These are phyloP conservation scores for Notocelia uddmanniana DNA, from an alignment of 2,888 invertebrate species.

Conservation along the genomic window DNA sequence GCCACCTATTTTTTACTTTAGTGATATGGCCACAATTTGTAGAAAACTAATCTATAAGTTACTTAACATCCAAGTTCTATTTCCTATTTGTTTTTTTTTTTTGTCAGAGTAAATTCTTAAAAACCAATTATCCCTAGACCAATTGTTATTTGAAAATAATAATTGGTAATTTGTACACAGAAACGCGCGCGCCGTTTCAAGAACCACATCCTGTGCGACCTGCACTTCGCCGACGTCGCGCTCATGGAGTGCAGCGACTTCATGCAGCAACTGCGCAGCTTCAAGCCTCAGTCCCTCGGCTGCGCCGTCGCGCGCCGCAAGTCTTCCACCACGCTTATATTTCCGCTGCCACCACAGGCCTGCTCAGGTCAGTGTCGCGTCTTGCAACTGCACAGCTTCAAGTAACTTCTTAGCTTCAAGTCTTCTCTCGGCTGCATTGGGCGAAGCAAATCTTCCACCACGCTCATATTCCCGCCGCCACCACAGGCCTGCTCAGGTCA, in stretches of 20 bases:
- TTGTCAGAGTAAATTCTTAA: too few species aligned
- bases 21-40: too few species aligned
- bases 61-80: too few species aligned
- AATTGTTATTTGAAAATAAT: neutral
- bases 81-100: too few species aligned
- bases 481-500: slow-evolving; percentile 97
- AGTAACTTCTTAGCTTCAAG: slow-evolving; percentile 91
- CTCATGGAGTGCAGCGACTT: slow-evolving; percentile 99
- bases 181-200: slow-evolving; percentile 89
- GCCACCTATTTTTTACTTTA: too few species aligned
- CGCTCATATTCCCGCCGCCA: slow-evolving; percentile 96
- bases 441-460: slow-evolving; percentile 96
- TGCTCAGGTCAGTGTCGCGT: slow-evolving; percentile 91
- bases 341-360: slow-evolving; percentile 96
- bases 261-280: slow-evolving; percentile 98
- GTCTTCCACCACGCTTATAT: slow-evolving; percentile 97
- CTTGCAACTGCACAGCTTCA: slow-evolving; percentile 11
- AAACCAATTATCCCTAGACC: neutral
- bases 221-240: slow-evolving; percentile 98
- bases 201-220: slow-evolving; percentile 97
- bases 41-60: neutral
- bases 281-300: slow-evolving; percentile 97
- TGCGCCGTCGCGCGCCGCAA: slow-evolving; percentile 97
- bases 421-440: slow-evolving; percentile 92
- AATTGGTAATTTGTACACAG: slow-evolving; percentile 57